Evolutionary conservation across 2,888 invertebrate genomes (phyloP).

Genomic region (Amblyteles armatorius): DNA sequence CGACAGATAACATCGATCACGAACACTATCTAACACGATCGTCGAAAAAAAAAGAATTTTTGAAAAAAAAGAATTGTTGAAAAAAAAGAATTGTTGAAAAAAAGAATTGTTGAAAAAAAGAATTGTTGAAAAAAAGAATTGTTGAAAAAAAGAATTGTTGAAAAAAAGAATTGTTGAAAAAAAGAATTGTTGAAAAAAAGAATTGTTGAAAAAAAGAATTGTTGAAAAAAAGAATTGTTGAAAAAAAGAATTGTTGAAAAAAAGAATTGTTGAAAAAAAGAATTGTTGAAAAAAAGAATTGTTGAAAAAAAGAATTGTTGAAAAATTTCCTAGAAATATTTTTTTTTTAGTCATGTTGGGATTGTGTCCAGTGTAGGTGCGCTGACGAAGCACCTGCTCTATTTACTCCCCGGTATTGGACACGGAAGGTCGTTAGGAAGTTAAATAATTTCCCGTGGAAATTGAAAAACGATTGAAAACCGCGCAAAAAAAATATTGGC

Average conservation of each 20-base stretch:
- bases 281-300: neutral
- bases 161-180: neutral
- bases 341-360: no score
- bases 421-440: no score
- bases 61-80: neutral
- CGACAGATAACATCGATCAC: slow-evolving; percentile 16
- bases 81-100: neutral
- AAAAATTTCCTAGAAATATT: no score
- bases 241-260: neutral
- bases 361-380: no score
- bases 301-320: neutral
- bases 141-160: neutral
- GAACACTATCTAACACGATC: neutral
- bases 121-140: neutral
- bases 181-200: neutral
- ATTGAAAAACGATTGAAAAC: no score
- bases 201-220: neutral
- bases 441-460: no score
- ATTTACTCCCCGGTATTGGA: no score
- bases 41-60: neutral
- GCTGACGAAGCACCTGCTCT: no score
- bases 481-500: no score
- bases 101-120: neutral
- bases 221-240: neutral
- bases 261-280: neutral